Base-by-base conservation (phyloP, 92 coral and sea anemone species). In the Paramuricea clavata region DNA sequence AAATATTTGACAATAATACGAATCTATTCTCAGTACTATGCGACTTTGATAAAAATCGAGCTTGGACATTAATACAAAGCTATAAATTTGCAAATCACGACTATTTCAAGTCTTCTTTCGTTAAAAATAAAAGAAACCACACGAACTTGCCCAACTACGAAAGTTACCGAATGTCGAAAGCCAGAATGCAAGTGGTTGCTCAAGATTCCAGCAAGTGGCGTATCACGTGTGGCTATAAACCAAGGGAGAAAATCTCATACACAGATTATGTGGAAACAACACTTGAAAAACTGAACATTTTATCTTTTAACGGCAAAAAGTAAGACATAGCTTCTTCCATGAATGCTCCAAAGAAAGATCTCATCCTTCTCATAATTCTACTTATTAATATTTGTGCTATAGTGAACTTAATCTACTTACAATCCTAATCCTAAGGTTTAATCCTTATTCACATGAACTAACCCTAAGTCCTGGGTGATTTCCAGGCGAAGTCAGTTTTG, bases 251-350 rank as follows among this genome's bases (percentile, higher is more conserved):
- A 31, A 34, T 62, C 34, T 56, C 23, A 21, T 62, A 60, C 69
- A 76, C 74, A 19, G 89, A 86, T 61, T 86, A 86, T 73, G 76
- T 81, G 64, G 57, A 69, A 54, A 74, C 78, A 56, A 26, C 81
- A 21, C 39, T 26, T 6, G 62, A 22, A 33, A 41, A 76, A 0
- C 15, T 64, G 43, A 34, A 85, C 16, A 85, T 85, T 62, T 26
- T 85, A 76, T 62, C 82, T 12, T 52, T 57, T 7, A 78, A 78
- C 23, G 69, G 44, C 2, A 80, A 67, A n/a, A 80, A 54, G 33
- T 69, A 31, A 65, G 72, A n/a, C n/a, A n/a, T n/a, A n/a, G n/a
- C n/a, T n/a, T n/a, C n/a, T n/a, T n/a, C n/a, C n/a, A n/a, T n/a
- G n/a, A n/a, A n/a, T n/a, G n/a, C n/a, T n/a, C n/a, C n/a, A n/a